phyloP scores from a whole-genome alignment of 1,140 invertebrate genomes.

The Mercenaria mercenaria region DNA sequence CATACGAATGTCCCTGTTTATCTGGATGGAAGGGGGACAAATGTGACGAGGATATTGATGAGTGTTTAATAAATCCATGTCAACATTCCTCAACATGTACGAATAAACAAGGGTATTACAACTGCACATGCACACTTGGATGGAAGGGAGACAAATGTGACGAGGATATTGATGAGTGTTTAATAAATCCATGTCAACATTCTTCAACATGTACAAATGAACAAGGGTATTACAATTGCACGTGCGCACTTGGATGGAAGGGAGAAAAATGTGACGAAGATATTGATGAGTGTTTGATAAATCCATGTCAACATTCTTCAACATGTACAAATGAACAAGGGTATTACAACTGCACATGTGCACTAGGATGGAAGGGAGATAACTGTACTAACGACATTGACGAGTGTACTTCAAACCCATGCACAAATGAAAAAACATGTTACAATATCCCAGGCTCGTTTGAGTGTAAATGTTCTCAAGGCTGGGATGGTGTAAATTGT shows the following conservation, averaged over 20 bases:
- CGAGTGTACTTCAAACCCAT: slow-evolving; percentile 91
- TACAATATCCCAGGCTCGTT: slow-evolving; percentile 90
- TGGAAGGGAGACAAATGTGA: no score
- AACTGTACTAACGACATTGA: no score
- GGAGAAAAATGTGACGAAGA: no score
- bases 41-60: no score
- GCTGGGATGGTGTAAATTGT: slow-evolving; percentile 91
- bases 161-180: no score
- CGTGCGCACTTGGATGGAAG: no score
- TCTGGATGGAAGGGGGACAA: neutral
- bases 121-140: no score
- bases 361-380: no score
- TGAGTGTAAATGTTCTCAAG: slow-evolving; percentile 89
- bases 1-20: slow-evolving; percentile 17
- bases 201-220: slow-evolving; percentile 70
- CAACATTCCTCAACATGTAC: slow-evolving; percentile 45
- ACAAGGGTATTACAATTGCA: no score
- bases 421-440: slow-evolving; percentile 96
- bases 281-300: no score
- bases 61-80: no score
- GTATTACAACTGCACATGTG: neutral
- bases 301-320: slow-evolving; percentile 66
- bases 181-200: no score
- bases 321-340: slow-evolving; percentile 50
- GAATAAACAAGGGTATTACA: slow-evolving; percentile 70